phyloP scores from a whole-genome alignment of 2,888 invertebrate genomes.

The Marronus borbonicus region DNA sequence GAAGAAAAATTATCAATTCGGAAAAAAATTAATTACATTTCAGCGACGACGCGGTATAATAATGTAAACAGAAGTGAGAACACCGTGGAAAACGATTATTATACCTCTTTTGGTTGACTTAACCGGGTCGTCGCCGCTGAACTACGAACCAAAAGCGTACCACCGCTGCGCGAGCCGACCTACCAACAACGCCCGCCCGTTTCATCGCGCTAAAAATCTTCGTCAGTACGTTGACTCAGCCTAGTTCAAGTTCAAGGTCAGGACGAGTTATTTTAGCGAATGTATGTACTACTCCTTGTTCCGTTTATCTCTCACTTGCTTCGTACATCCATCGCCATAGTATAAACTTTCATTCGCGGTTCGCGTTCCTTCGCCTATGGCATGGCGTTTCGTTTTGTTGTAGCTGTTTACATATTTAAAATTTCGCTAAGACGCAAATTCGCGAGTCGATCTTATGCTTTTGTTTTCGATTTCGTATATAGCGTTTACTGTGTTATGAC shows the following conservation, averaged over 20 bases:
- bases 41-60: not conserved
- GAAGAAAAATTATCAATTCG: too few relatives aligned
- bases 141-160: not conserved
- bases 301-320: constrained; percentile 56
- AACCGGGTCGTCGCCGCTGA: constrained; percentile 10
- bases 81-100: not conserved
- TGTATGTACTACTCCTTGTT: constrained; percentile 51
- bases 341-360: constrained; percentile 32
- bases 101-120: not conserved
- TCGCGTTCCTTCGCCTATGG: constrained; percentile 11
- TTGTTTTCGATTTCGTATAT: too few relatives aligned
- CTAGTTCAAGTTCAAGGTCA: constrained; percentile 62
- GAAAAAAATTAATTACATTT: too few relatives aligned
- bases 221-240: constrained; percentile 58
- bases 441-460: too few relatives aligned
- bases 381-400: not conserved
- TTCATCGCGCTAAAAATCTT: constrained; percentile 35
- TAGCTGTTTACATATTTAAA: constrained; percentile 12
- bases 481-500: too few relatives aligned
- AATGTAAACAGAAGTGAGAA: not conserved
- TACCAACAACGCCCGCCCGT: constrained; percentile 17
- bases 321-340: constrained; percentile 11
- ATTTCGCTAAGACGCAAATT: constrained; percentile 4
- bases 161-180: not conserved
- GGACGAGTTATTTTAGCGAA: constrained; percentile 60